These are phyloP conservation scores for Drosophila leonis DNA, from an alignment of 2,888 invertebrate genomes.

Conservation along the genomic window DNA sequence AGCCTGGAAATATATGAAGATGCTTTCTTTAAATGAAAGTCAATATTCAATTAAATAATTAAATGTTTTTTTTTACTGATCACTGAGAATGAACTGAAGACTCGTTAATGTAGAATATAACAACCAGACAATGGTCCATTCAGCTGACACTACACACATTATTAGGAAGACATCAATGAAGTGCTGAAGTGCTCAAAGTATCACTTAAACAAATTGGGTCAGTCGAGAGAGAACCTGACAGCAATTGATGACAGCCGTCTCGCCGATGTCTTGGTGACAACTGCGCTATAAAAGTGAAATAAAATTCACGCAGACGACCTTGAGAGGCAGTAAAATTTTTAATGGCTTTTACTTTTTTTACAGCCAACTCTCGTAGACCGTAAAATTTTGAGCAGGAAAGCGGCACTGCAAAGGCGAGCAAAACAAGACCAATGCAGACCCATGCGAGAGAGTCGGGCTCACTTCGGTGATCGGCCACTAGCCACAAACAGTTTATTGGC, in stretches of 20 bases:
- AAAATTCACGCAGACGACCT: conserved; percentile 84
- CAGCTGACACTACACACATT: background rate
- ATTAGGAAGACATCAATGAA: conserved; percentile 16
- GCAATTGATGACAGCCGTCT: conserved; percentile 43
- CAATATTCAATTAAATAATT: background rate
- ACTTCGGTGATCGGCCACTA: conserved; percentile 58
- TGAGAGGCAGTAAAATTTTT: conserved; percentile 84
- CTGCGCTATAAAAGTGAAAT: conserved; percentile 69
- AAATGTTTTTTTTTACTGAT: background rate
- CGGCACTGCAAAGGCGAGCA: conserved; percentile 45
- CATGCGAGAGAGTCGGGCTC: conserved; percentile 11
- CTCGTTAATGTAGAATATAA: background rate
- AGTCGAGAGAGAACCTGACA: conserved; percentile 46
- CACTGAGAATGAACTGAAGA: background rate
- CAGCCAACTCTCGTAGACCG: conserved; percentile 73
- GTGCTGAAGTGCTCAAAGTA: conserved; percentile 31
- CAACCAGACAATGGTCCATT: background rate
- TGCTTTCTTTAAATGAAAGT: background rate
- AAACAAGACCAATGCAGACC: conserved; percentile 26
- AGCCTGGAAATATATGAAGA: too few relatives aligned
- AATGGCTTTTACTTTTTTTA: conserved; percentile 85
- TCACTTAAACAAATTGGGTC: conserved; percentile 63
- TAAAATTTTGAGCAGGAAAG: conserved; percentile 59
- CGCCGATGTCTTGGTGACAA: conserved; percentile 48
- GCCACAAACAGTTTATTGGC: conserved; percentile 68